Evolutionary conservation across 2,888 invertebrate species (phyloP).

Genomic region (Meiosimyza platycephala): DNA sequence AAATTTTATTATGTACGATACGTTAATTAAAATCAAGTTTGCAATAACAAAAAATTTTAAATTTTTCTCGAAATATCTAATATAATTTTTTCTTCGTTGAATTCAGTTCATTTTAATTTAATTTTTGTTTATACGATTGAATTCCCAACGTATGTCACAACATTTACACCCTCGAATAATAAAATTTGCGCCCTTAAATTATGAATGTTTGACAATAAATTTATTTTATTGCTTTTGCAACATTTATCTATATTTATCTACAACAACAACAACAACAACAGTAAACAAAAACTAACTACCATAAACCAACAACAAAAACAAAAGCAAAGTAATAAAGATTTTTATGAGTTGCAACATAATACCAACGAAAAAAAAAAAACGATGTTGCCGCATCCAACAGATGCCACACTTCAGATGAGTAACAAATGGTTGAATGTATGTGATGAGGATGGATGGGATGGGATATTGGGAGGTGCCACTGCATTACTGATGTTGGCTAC

Average conservation of each 20-base stretch:
- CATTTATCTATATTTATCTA: constrained; percentile 18
- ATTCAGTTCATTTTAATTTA: not conserved
- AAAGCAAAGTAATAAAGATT: not conserved
- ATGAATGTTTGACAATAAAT: constrained; percentile 22
- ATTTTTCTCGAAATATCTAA: not conserved
- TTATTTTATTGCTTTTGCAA: constrained; percentile 27
- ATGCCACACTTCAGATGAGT: constrained; percentile 12
- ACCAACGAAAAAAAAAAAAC: not conserved
- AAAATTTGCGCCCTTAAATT: not conserved
- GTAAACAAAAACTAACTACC: constrained; percentile 10
- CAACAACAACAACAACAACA: constrained; percentile 11
- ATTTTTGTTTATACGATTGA: not conserved
- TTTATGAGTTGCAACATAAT: constrained; percentile 6
- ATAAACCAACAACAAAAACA: constrained; percentile 6
- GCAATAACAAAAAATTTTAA: not conserved
- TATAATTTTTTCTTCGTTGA: not conserved
- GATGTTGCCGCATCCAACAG: constrained; percentile 1
- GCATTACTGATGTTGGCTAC: constrained; percentile 16
- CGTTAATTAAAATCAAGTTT: not conserved
- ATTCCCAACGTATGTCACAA: constrained; percentile 18
- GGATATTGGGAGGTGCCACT: constrained; percentile 21
- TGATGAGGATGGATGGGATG: no score
- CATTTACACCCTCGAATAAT: constrained; percentile 17
- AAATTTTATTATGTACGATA: no score
- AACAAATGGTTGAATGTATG: constrained; percentile 18